These are phyloP conservation scores for Serilophus lunatus DNA, from an alignment of 2,113 vertebrate species.

Conservation along the genomic window DNA sequence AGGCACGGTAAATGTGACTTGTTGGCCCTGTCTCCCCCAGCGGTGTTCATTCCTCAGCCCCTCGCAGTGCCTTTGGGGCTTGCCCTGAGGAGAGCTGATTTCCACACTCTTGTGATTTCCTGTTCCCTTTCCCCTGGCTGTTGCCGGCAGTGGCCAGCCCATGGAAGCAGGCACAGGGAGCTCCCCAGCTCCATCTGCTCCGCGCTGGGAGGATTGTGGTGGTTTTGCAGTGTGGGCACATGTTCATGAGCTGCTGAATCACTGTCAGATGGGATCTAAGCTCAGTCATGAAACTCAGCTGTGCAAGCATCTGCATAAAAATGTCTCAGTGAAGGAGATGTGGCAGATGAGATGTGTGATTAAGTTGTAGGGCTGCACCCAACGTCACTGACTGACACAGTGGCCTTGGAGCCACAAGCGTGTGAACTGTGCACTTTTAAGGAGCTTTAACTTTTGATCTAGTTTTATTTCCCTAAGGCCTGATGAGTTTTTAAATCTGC, in stretches of 20 bases:
- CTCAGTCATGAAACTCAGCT: background rate
- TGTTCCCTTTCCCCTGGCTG: background rate
- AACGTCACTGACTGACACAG: background rate
- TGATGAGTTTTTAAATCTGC: background rate
- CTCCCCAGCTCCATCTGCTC: background rate
- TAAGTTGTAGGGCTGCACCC: rapidly evolving
- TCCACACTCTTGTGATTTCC: background rate
- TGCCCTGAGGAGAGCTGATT: background rate
- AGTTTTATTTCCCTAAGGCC: background rate
- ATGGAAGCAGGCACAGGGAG: background rate
- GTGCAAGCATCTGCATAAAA: background rate
- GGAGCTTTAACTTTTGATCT: conserved; percentile 12
- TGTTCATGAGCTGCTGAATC: background rate
- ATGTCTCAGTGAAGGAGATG: background rate
- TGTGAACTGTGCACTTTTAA: background rate
- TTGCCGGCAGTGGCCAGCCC: background rate
- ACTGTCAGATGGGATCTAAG: background rate
- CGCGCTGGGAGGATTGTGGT: background rate
- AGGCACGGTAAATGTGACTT: conserved; percentile 4
- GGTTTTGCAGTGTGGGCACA: background rate
- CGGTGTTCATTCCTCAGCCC: background rate
- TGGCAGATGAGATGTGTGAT: background rate
- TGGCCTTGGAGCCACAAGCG: background rate
- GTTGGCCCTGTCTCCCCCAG: background rate
- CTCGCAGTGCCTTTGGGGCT: background rate